Percentiles rank a stretch among this genome's conserved stretches.
These are phyloP conservation scores for Hoplias malabaricus DNA, from an alignment of 2,113 vertebrate genomes.

Conservation along the genomic window DNA sequence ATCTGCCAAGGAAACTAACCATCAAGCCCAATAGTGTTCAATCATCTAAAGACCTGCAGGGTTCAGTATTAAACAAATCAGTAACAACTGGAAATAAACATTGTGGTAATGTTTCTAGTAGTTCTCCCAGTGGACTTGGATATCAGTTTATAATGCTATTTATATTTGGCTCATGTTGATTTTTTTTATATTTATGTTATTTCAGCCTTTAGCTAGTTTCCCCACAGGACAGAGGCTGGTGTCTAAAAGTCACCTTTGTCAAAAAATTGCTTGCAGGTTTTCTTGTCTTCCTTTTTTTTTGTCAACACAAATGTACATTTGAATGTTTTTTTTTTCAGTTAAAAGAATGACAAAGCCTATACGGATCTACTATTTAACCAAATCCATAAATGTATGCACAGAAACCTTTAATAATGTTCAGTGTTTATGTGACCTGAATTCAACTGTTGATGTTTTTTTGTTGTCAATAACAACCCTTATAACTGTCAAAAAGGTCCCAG, in stretches of 20 bases:
- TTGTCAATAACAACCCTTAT: not conserved
- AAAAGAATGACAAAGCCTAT: not conserved
- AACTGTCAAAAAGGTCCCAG: not conserved
- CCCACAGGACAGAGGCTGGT: not conserved
- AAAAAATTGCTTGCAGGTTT: not conserved
- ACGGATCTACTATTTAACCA: not conserved
- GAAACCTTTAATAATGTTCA: not conserved
- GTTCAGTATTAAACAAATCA: not conserved
- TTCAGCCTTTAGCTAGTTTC: not conserved
- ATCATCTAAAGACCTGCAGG: not conserved
- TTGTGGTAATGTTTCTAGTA: not conserved
- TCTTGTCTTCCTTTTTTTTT: not conserved
- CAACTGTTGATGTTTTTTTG: not conserved
- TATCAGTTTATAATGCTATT: not conserved
- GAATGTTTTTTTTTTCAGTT: not conserved
- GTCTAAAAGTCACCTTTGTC: not conserved
- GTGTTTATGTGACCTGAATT: not conserved
- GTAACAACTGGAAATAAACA: not conserved
- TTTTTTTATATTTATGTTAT: not conserved
- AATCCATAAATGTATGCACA: not conserved
- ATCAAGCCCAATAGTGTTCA: not conserved
- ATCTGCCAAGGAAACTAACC: slow-evolving; percentile 30
- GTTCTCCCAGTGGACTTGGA: not conserved
- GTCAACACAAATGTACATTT: not conserved
- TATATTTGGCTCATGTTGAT: not conserved